A percentile compares a stretch with the other conserved stretches of the same genome.
Conservation (phyloP, 2,888 invertebrate genomes). For the Reticulitermes lucifugus region DNA sequence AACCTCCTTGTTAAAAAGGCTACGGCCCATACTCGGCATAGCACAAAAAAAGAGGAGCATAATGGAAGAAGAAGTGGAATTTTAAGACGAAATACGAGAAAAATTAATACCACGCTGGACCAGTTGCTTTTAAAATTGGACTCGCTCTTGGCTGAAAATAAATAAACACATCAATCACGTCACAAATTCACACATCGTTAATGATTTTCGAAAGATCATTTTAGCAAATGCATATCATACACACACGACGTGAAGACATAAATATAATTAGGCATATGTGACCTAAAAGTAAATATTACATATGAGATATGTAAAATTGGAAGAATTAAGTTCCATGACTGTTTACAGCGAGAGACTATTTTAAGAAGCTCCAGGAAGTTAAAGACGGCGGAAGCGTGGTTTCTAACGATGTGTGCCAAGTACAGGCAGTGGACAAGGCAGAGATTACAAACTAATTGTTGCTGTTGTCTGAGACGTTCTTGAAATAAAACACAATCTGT, state of each 20-base stretch:
- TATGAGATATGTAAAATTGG: not conserved
- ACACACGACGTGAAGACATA: not conserved
- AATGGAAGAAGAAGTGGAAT: no score
- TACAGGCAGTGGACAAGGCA: not conserved
- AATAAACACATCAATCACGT: no score
- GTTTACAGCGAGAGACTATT: not conserved
- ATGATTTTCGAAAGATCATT: no score
- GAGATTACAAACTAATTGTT: not conserved
- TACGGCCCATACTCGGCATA: no score
- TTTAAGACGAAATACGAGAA: no score
- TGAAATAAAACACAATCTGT: not conserved
- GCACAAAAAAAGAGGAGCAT: no score
- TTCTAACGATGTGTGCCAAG: not conserved
- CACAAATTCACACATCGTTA: no score
- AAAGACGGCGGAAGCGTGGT: not conserved
- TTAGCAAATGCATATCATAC: no score
- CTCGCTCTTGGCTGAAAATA: no score
- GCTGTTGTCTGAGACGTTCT: not conserved
- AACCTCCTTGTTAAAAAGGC: no score
- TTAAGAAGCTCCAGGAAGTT: not conserved
- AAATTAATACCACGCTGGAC: no score
- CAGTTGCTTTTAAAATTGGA: no score
- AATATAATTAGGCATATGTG: not conserved
- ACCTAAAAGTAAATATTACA: not conserved
- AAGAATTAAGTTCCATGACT: not conserved